These are phyloP conservation scores for Caenorhabditis plicata DNA, from an alignment of 2,888 invertebrate genomes.

Conservation along the genomic window DNA sequence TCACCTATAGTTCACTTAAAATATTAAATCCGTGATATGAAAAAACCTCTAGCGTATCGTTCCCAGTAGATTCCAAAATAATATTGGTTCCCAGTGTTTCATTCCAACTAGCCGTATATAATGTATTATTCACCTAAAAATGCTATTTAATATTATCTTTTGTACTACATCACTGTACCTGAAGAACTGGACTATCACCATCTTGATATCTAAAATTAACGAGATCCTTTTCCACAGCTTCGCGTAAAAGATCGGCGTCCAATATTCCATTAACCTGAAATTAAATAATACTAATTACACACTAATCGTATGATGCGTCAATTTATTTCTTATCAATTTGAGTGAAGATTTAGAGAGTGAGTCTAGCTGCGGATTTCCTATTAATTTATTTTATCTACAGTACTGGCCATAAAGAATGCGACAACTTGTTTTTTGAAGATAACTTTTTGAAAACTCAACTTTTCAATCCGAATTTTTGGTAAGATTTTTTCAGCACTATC, in stretches of 20 bases:
- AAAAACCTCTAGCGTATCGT: conserved; percentile 19
- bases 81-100: conserved; percentile 52
- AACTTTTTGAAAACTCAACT: no score
- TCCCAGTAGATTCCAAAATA: conserved; percentile 35
- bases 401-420: no score
- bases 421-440: no score
- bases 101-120: conserved; percentile 53
- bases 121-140: conserved; percentile 44
- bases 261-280: conserved; percentile 56
- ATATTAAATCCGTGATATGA: background rate
- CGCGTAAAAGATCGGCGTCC: conserved; percentile 46
- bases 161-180: conserved; percentile 22
- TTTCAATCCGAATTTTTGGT: no score
- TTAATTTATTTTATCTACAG: no score
- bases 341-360: no score
- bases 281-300: no score
- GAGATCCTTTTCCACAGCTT: conserved; percentile 30
- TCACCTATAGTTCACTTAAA: conserved; percentile 15
- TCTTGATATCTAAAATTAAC: conserved; percentile 37
- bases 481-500: no score
- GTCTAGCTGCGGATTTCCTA: no score
- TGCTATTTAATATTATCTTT: background rate
- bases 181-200: conserved; percentile 43
- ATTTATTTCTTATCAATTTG: no score
- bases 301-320: no score